phyloP scores from a whole-genome alignment of 2,113 vertebrate species.

The Tetrax tetrax region DNA sequence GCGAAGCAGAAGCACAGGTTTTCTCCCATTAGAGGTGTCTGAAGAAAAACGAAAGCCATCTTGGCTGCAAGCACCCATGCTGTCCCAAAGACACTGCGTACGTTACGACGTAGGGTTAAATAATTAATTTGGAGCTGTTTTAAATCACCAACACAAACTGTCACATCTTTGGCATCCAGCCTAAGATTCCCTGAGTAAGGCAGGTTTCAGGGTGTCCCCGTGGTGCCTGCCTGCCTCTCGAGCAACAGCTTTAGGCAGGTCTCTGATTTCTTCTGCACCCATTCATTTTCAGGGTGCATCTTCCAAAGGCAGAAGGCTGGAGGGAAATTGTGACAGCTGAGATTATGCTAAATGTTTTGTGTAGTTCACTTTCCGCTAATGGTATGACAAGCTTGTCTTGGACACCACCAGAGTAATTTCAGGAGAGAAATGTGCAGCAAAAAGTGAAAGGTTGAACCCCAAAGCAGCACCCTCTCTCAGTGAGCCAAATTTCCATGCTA shows the following conservation, averaged over 20 bases:
- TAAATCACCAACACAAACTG: background rate
- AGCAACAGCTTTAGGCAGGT: background rate
- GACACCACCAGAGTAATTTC: background rate
- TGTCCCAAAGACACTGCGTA: background rate
- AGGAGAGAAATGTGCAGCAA: too few species aligned
- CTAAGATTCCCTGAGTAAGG: background rate
- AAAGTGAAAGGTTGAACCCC: background rate
- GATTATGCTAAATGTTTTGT: background rate
- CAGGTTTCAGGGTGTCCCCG: rapidly evolving
- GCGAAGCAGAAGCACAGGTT: background rate
- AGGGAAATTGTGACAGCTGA: background rate
- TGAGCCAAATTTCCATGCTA: background rate
- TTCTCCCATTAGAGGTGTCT: background rate
- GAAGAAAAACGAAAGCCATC: background rate
- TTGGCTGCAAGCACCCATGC: background rate
- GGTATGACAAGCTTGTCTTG: background rate
- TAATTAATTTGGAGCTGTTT: background rate
- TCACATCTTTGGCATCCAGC: rapidly evolving
- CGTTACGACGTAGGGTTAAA: background rate
- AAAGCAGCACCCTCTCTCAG: background rate
- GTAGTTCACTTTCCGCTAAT: background rate
- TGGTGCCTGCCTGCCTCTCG: background rate
- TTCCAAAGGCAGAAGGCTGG: background rate
- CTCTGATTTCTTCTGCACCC: background rate
- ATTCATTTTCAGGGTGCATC: background rate